Evolutionary conservation across 2,113 vertebrate genomes (phyloP).

Genomic region (Tringa solitaria): DNA sequence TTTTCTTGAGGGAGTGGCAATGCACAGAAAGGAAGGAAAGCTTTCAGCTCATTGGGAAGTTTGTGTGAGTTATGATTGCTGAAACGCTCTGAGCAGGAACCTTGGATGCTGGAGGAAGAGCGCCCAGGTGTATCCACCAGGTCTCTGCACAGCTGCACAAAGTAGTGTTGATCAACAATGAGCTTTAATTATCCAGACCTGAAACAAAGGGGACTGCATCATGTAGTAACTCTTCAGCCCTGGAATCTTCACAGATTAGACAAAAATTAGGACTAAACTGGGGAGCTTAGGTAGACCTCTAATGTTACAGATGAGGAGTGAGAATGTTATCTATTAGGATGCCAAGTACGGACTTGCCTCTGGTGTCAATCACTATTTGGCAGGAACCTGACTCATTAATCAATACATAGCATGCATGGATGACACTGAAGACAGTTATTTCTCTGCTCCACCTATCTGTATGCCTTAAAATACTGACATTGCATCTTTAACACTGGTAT

Average conservation of each 20-base stretch:
- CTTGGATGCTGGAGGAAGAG: neutral
- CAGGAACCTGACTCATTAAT: neutral
- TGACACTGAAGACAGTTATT: neutral
- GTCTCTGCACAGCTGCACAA: neutral
- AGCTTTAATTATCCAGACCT: neutral
- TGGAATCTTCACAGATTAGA: neutral
- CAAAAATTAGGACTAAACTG: neutral
- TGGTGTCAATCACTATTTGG: neutral
- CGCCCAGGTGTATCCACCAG: neutral
- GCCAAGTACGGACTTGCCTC: neutral
- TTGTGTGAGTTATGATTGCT: fast-evolving
- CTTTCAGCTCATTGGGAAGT: neutral
- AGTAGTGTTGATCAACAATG: neutral
- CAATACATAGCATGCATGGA: neutral
- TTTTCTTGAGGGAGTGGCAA: neutral
- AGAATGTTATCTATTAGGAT: neutral
- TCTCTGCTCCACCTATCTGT: neutral
- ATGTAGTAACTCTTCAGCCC: neutral
- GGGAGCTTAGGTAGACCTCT: neutral
- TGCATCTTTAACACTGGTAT: neutral
- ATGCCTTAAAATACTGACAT: neutral
- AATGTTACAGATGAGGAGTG: neutral
- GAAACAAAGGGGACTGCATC: neutral
- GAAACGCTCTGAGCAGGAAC: neutral
- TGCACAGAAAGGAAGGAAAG: neutral